Base-by-base conservation (phyloP, 2,888 invertebrate genomes). In the Malacosoma neustria region DNA sequence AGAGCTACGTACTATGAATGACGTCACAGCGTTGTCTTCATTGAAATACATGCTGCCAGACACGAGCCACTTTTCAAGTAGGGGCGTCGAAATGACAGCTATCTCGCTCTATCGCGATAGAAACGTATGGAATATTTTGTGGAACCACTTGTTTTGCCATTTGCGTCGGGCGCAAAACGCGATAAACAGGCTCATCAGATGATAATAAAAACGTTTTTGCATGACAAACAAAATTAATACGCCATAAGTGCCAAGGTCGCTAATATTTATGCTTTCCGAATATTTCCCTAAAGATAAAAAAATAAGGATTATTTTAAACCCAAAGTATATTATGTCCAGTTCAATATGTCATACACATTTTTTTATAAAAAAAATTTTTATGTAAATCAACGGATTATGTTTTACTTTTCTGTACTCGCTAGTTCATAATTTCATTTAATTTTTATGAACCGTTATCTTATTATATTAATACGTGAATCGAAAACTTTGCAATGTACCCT, bases 1-100 rank as follows among this genome's bases (percentile, higher is more conserved):
- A 80, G 76, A 87, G 87, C 87, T 87, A 87, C 87, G 86, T 87
- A 86, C 86, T 77, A 80, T 82, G 76, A 86, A 72, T 75, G 76
- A 84, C 86, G 85, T 81, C 68, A 65, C 51, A 52, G 39, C 57
- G 53, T 53, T 59, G 61, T 68, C 67, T 71, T 66, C 73, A 63
- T 62, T 68, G 60, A 69, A 79, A 79, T 70, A 73, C 70, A 61
- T 73, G 61, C 51, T 52, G 69, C 64, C 63, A 80, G 80, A 81
- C 79, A 61, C 54, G 53, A 68, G 66, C 61, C 47, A 57, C 54
- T 50, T 51, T 66, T 36, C 35, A 61, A 71, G 72, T 66, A 67
- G 63, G 66, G 67, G 66, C 70, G 61, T 46, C 47, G 54, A 72
- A 81, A 62, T 61, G 45, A 55, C 54, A 51, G 35, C 50, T 45